Conservation (phyloP, 2,113 vertebrate genomes). For the Notarius lentiginosus region DNA sequence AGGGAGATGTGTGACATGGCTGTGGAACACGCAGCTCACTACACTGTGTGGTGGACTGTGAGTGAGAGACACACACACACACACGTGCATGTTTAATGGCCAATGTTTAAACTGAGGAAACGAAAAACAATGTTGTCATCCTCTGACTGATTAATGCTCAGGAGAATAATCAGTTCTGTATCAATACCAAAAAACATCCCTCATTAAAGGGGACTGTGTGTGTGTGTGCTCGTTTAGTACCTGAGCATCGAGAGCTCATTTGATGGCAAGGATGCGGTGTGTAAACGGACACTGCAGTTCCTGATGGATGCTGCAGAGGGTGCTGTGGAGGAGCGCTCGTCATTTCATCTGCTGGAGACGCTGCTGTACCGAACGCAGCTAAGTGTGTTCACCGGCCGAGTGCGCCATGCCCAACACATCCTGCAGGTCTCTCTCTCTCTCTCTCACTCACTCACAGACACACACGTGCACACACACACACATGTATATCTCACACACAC, state of each 20-base stretch:
- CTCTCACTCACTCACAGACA: neutral
- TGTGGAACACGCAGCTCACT: constrained; percentile 88
- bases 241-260: constrained; percentile 87
- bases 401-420: constrained; percentile 80
- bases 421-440: constrained; percentile 78
- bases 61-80: constrained; percentile 60
- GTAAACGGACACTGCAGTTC: constrained; percentile 83
- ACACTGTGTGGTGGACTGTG: constrained; percentile 91
- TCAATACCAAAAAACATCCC: neutral
- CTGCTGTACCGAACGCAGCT: constrained; percentile 88
- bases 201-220: neutral
- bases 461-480: neutral
- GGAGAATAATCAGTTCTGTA: too few species aligned
- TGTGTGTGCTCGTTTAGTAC: constrained; percentile 71
- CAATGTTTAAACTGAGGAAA: neutral
- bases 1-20: constrained; percentile 99
- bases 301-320: constrained; percentile 66
- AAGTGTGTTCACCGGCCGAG: constrained; percentile 84
- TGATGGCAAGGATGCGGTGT: constrained; percentile 92
- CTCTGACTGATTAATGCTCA: neutral
- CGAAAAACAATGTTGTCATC: too few species aligned
- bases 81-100: neutral
- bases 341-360: constrained; percentile 90
- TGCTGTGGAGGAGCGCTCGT: constrained; percentile 70
- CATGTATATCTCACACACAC: neutral